phyloP scores from a whole-genome alignment of 92 coral and sea anemone genomes.

The Virgularia gustaviana region DNA sequence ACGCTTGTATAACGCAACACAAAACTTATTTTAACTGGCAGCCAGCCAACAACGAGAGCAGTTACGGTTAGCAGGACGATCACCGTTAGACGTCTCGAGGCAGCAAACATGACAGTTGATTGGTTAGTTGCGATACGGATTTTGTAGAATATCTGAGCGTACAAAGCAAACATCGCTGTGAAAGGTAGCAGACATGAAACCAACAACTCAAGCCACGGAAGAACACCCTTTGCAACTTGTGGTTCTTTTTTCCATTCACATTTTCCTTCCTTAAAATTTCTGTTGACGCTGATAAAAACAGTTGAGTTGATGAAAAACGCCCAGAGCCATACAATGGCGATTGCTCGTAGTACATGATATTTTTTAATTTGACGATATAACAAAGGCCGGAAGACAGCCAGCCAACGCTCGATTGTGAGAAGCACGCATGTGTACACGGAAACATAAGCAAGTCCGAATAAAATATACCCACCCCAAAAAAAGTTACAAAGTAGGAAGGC shows the following conservation, averaged over 20 bases:
- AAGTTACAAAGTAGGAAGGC: constrained; percentile 14
- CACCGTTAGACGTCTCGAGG: constrained; percentile 7
- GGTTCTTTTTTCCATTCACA: constrained; percentile 26
- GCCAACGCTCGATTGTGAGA: constrained; percentile 77
- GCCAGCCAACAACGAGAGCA: constrained; percentile 30
- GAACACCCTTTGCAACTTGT: neutral
- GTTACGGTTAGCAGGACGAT: constrained; percentile 6
- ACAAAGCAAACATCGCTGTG: constrained; percentile 8
- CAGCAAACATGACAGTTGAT: neutral
- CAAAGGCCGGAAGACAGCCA: constrained; percentile 75
- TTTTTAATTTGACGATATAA: constrained; percentile 11
- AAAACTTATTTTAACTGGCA: constrained; percentile 16
- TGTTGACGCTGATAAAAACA: constrained; percentile 13
- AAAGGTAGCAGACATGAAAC: constrained; percentile 17
- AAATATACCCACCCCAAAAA: constrained; percentile 21
- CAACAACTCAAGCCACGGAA: constrained; percentile 9
- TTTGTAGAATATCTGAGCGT: constrained; percentile 18
- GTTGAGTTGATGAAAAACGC: constrained; percentile 23
- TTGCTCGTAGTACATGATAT: neutral
- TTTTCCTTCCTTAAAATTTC: constrained; percentile 16
- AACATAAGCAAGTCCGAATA: constrained; percentile 34
- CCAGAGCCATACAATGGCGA: constrained; percentile 22
- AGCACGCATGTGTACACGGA: constrained; percentile 28
- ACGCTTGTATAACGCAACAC: constrained; percentile 13
- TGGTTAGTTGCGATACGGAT: neutral